Conservation (phyloP, 2,113 vertebrate species). For the mouse (Mus musculus) region DNA sequence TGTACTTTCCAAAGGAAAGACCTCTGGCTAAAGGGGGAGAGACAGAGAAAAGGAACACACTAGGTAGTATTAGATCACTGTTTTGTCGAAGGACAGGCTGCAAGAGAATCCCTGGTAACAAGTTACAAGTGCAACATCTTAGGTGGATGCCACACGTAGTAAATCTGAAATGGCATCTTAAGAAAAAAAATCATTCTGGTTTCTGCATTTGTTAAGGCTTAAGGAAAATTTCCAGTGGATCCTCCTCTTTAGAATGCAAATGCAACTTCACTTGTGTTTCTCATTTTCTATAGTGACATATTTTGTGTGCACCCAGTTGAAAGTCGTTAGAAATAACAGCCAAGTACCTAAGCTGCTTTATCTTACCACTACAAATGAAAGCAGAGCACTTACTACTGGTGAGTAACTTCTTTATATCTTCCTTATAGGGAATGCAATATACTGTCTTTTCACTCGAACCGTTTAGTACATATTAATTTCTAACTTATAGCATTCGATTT, state of each 20-base stretch:
- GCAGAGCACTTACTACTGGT: slow-evolving; percentile 93
- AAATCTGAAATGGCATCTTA: slow-evolving; percentile 40
- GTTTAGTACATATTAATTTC: slow-evolving; percentile 12
- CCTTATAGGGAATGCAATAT: slow-evolving; percentile 38
- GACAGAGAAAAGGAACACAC: background rate
- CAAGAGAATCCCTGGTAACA: background rate
- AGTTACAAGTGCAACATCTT: slow-evolving; percentile 1
- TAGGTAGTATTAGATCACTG: background rate
- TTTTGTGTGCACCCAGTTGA: slow-evolving; percentile 96
- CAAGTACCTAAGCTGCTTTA: slow-evolving; percentile 84
- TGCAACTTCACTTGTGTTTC: slow-evolving; percentile 32
- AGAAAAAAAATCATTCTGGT: background rate
- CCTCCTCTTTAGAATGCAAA: slow-evolving; percentile 31
- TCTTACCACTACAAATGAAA: slow-evolving; percentile 95
- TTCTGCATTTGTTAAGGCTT: slow-evolving; percentile 20
- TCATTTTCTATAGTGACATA: slow-evolving; percentile 86
- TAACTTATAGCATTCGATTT: background rate
- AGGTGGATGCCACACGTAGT: background rate
- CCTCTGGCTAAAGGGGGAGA: slow-evolving; percentile 55
- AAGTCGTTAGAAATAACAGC: slow-evolving; percentile 87
- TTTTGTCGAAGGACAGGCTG: background rate
- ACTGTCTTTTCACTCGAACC: slow-evolving; percentile 38
- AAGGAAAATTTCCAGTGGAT: slow-evolving; percentile 11
- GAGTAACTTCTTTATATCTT: slow-evolving; percentile 57
- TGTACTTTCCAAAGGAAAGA: slow-evolving; percentile 25